Conservation (phyloP, 2,113 vertebrate genomes). For the Xiphias gladius region DNA sequence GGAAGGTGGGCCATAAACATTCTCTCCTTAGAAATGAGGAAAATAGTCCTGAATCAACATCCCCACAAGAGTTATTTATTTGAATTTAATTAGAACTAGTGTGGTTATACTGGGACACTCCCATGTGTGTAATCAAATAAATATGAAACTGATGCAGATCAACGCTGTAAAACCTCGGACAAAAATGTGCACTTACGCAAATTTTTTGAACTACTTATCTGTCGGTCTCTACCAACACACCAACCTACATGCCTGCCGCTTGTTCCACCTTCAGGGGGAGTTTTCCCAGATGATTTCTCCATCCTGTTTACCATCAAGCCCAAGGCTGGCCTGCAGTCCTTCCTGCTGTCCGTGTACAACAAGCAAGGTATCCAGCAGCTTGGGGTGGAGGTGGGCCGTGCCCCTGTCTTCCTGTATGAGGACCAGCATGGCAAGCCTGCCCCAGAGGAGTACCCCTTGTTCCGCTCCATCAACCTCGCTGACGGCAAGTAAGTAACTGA, state of each 20-base stretch:
- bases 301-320: constrained; percentile 97
- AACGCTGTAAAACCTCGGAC: background rate
- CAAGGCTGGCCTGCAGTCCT: constrained; percentile 93
- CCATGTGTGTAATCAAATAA: constrained; percentile 2
- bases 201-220: background rate
- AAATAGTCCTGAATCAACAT: background rate
- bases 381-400: constrained; percentile 94
- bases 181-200: background rate
- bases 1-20: background rate
- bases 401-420: constrained; percentile 95
- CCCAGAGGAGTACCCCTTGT: constrained; percentile 95
- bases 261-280: constrained; percentile 83
- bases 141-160: background rate
- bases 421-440: constrained; percentile 95
- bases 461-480: constrained; percentile 93
- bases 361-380: constrained; percentile 96
- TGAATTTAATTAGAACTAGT: constrained; percentile 1
- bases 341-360: constrained; percentile 95
- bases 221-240: constrained; percentile 9
- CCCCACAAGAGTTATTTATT: background rate
- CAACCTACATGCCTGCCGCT: constrained; percentile 14
- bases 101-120: constrained; percentile 9
- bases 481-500: constrained; percentile 96
- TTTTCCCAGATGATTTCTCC: constrained; percentile 97
- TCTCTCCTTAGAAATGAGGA: background rate